Conservation (phyloP, 2,888 invertebrate species). For the Xanthia togata region DNA sequence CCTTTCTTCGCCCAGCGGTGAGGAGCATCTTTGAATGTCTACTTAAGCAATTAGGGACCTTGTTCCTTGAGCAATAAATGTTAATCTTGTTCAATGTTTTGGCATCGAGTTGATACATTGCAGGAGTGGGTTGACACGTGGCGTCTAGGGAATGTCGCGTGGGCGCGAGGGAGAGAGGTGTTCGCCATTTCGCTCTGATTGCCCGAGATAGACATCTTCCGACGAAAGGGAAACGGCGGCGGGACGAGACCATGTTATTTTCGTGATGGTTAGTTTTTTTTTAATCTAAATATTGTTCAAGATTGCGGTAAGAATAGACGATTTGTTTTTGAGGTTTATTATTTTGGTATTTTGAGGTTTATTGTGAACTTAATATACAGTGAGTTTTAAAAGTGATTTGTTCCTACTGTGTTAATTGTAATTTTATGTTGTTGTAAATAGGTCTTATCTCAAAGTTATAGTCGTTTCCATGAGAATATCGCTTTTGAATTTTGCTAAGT, state of each 20-base stretch:
- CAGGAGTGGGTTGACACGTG: conserved; percentile 82
- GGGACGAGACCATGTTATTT: conserved; percentile 80
- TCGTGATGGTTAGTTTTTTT: conserved; percentile 78
- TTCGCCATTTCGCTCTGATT: conserved; percentile 76
- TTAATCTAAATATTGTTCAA: conserved; percentile 69
- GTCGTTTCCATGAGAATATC: too few relatives aligned
- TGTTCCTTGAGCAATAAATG: conserved; percentile 78
- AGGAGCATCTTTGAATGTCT: conserved; percentile 62
- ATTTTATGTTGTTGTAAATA: too few relatives aligned
- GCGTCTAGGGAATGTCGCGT: conserved; percentile 80
- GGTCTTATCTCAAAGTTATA: too few relatives aligned
- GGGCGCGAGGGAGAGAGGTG: conserved; percentile 77
- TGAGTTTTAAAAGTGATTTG: too few relatives aligned
- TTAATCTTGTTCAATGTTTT: conserved; percentile 78
- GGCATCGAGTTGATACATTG: conserved; percentile 81
- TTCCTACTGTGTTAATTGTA: too few relatives aligned
- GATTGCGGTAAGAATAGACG: conserved; percentile 64
- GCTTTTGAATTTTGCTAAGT: too few relatives aligned
- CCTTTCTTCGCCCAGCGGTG: conserved; percentile 51
- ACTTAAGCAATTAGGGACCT: conserved; percentile 79
- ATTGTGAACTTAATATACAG: conserved; percentile 14
- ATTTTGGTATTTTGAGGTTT: conserved; percentile 28
- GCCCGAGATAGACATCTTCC: conserved; percentile 84
- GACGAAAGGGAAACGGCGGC: conserved; percentile 85
- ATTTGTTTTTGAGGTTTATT: conserved; percentile 48